Evolutionary conservation across 2,113 vertebrate genomes (phyloP).

Genomic region (Mustelus asterias): DNA sequence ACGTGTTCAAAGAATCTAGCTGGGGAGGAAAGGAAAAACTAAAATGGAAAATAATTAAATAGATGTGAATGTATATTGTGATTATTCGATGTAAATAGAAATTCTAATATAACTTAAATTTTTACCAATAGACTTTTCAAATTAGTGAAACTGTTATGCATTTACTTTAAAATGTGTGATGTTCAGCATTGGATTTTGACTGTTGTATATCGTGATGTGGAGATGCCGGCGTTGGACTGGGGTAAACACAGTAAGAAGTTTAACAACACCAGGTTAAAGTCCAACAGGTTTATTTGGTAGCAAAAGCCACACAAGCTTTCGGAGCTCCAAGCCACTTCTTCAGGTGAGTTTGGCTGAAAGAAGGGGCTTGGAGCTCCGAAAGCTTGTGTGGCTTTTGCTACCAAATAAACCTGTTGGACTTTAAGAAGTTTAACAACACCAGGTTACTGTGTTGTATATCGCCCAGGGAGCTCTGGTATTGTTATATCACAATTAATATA

Average conservation of each 20-base stretch:
- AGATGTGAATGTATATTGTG: background rate
- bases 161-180: background rate
- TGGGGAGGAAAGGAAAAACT: background rate
- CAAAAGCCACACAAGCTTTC: too few species aligned
- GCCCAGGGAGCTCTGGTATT: too few species aligned
- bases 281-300: too few species aligned
- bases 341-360: too few species aligned
- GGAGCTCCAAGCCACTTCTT: too few species aligned
- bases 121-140: background rate
- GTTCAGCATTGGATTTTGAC: background rate
- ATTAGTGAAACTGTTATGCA: background rate
- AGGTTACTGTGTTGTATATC: background rate
- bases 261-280: too few species aligned
- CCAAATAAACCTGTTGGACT: too few species aligned
- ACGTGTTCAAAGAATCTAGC: background rate
- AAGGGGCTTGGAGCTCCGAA: too few species aligned
- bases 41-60: background rate
- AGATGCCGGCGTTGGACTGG: too few species aligned
- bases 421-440: too few species aligned
- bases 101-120: background rate
- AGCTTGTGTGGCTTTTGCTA: too few species aligned
- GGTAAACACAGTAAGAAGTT: too few species aligned
- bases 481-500: slow-evolving; percentile 89
- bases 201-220: background rate
- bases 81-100: background rate